Base-by-base conservation (phyloP, 2,113 vertebrate genomes). In the Pseudorhombus dupliciocellatus region DNA sequence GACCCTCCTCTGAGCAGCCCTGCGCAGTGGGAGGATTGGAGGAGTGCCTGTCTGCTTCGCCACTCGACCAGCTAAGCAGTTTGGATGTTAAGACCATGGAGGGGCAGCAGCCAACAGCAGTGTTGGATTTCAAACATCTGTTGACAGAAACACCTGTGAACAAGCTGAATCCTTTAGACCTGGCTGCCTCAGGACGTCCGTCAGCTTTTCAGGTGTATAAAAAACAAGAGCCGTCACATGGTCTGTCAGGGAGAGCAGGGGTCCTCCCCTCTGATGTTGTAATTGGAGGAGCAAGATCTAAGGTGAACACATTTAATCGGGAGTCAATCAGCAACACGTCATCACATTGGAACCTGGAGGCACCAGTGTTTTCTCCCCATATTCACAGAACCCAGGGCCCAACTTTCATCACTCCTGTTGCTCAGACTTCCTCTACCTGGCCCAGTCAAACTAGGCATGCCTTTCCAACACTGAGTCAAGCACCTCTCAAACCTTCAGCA, bases 401-500 rank as follows among this genome's bases (percentile, higher is more conserved):
- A 9, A 66, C 89, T 20, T 98, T 99, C 80, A 88, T 97, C 70
- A 92, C 93, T 44, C 96, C 98, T 2, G 91, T 96, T 62, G 94
- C 88, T 73, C 50, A 88, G 42, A 77, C 84, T 60, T 87, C 94
- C 46, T 77, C 86, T 3, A 88, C 81, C 16, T 96, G 95, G 95
- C 87, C 81, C 34, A 20, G 48, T 30, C 80, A 37, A 66, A 69
- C 81, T 34, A 70, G 79, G 10, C 59, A 83, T 10, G 40, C 85
- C 53, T 66, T 78, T 28, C 81, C 81, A 4, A 93, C 89, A 91
- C 15, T 71, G 54, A 56, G 9, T 44, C 89, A 78, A 60, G 91
- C 89, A 10, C 87, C 88, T 53, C 90, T 91, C 75, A 94, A 83
- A 79, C 86, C 88, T 75, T 87, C 87, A 75, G 82, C 90, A 57